These are phyloP conservation scores for Nephrocerus scutellatus DNA, from an alignment of 2,888 invertebrate species.

Conservation along the genomic window DNA sequence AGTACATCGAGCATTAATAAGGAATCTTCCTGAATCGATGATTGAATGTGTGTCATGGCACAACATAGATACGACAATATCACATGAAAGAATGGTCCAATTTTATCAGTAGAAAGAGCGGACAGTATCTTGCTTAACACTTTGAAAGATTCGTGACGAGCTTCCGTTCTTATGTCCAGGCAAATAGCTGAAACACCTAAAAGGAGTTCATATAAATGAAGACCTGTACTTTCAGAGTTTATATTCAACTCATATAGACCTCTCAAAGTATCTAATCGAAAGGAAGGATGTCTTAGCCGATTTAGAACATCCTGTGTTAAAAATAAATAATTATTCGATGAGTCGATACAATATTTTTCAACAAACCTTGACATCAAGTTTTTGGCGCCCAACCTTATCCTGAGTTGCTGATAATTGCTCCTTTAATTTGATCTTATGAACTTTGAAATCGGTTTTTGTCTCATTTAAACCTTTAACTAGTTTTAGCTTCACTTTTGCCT, in stretches of 20 bases:
- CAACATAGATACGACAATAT: constrained; percentile 75
- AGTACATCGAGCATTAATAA: constrained; percentile 70
- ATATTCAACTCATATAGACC: constrained; percentile 44
- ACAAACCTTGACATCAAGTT: constrained; percentile 57
- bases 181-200: constrained; percentile 62
- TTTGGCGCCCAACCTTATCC: constrained; percentile 63
- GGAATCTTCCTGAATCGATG: constrained; percentile 75
- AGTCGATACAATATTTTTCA: neutral
- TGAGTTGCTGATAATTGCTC: constrained; percentile 63
- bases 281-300: constrained; percentile 9
- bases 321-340: neutral
- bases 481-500: constrained; percentile 83
- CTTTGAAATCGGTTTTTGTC: constrained; percentile 82
- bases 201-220: constrained; percentile 61
- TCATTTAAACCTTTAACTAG: constrained; percentile 83
- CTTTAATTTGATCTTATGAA: constrained; percentile 75
- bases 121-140: constrained; percentile 45
- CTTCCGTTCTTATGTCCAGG: constrained; percentile 62
- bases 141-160: constrained; percentile 50
- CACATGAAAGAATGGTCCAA: constrained; percentile 65
- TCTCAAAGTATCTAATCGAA: constrained; percentile 38
- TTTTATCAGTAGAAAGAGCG: constrained; percentile 24
- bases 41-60: constrained; percentile 84
- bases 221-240: constrained; percentile 45
- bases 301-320: neutral